Percentiles rank a stretch among this genome's conserved stretches.
phyloP scores from a whole-genome alignment of 2,797 vertebrate species.

The Phataginus tricuspis region DNA sequence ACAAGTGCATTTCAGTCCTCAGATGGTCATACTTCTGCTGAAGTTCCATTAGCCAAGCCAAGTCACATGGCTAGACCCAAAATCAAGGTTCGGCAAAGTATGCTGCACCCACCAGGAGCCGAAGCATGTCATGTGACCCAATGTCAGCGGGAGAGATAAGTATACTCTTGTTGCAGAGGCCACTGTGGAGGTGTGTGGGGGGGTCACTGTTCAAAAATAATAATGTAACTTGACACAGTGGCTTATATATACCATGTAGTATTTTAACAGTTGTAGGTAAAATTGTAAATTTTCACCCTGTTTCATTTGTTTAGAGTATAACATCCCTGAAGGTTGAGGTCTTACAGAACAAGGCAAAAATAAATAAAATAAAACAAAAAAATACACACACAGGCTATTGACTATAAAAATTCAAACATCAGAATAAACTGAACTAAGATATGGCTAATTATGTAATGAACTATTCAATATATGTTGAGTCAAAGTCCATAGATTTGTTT shows the following conservation, averaged over 20 bases:
- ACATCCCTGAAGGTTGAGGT: background rate
- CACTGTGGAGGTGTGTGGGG: background rate
- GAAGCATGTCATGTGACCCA: background rate
- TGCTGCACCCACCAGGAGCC: background rate
- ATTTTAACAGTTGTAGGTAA: background rate
- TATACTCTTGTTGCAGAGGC: background rate
- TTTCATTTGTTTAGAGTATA: slow-evolving; percentile 4
- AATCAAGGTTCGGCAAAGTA: background rate
- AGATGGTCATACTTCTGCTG: background rate
- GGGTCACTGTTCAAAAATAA: background rate
- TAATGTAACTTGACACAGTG: background rate
- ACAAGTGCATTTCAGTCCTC: background rate
- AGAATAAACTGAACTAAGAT: background rate
- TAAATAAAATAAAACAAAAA: background rate
- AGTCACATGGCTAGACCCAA: background rate
- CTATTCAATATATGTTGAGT: background rate
- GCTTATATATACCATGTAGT: background rate
- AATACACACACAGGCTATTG: background rate
- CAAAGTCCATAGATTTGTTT: background rate
- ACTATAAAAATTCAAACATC: background rate
- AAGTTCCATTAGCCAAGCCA: background rate
- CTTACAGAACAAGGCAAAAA: background rate
- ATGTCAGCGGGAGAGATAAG: background rate
- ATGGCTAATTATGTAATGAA: background rate
- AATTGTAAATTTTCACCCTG: background rate